Evolutionary conservation across 2,888 invertebrate species (phyloP).

Genomic region (Dendrolimus houi): DNA sequence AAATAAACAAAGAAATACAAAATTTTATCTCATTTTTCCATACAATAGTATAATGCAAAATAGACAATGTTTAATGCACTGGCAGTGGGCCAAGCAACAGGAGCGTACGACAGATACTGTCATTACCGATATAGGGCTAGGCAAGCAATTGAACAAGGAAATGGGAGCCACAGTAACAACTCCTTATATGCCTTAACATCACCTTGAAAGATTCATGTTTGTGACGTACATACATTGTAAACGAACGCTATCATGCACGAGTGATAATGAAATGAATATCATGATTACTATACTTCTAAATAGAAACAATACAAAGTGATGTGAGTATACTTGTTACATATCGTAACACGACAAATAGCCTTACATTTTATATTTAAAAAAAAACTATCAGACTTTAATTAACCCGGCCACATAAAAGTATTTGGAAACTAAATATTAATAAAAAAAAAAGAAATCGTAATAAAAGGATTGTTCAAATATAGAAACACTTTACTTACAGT

Average conservation of each 20-base stretch:
- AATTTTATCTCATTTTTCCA: constrained; percentile 24
- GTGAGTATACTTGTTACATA: background rate
- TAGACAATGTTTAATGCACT: constrained; percentile 31
- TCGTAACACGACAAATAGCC: too few species aligned
- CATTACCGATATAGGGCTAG: constrained; percentile 4
- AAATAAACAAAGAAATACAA: constrained; percentile 28
- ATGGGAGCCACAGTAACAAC: constrained; percentile 23
- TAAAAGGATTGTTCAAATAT: constrained; percentile 27
- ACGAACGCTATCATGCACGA: constrained; percentile 26
- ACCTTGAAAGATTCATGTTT: constrained; percentile 43
- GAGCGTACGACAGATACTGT: constrained; percentile 6
- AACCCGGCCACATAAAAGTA: too few species aligned
- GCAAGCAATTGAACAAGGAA: constrained; percentile 26
- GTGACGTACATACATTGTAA: constrained; percentile 18
- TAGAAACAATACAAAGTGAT: constrained; percentile 6
- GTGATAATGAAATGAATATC: constrained; percentile 27
- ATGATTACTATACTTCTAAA: constrained; percentile 9
- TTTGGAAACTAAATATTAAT: constrained; percentile 3
- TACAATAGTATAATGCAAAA: constrained; percentile 20
- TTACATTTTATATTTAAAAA: too few species aligned
- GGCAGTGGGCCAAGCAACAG: constrained; percentile 38
- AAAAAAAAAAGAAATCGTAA: constrained; percentile 40
- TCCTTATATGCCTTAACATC: constrained; percentile 34
- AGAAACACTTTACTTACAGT: constrained; percentile 47
- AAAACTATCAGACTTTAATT: too few species aligned